Base-by-base conservation (phyloP, 30 jellyfish, hydroid and myxozoan genomes). In the Aurelia aurita complex sp. Pacific region DNA sequence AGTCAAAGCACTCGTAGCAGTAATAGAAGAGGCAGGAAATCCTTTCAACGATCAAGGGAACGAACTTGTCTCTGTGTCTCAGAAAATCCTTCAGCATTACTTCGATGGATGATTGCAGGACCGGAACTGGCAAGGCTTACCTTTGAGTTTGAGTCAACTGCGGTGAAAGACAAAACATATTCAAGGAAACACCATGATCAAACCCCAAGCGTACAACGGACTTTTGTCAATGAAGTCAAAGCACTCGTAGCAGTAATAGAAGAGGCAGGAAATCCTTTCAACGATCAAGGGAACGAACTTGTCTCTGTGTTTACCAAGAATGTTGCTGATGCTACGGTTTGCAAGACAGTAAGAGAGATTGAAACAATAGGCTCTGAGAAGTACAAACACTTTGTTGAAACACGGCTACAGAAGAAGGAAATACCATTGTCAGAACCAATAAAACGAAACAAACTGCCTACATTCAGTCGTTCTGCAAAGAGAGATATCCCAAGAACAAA, bases 101-200 rank as follows among this genome's bases (percentile, higher is more conserved):
- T 52, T 33, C 2, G 81, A 80, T 80, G 90, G 90, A 80, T 80
- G 90, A 85, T 80, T 29, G 64, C 52, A 12, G 90, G 82, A n/a
- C 90, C 90, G 1, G 85, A 80, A 68, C 23, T 80, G 52, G 70
- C 85, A 19, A 73, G 82, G 14, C 36, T 80, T 43, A 55, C 67
- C 52, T 71, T 73, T 46, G 90, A 80, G 38, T 80, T 64, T 59
- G 82, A 80, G 18, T 32, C 59, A 54, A 12, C 46, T 11, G 80
- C 14, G 1, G 35, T 19, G 38, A 63, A 40, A 40, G 62, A 77
- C 15, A 35, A 17, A 19, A 57, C 73, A 13, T 32, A 61, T 15
- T 12, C 16, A 14, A 77, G 73, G 40, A 9, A 32, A 52, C 87
- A 77, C 46, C 87, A 77, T 82, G 87, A 77, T 29, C 82, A 77